Evolutionary conservation across 2,888 invertebrate genomes (phyloP).

Genomic region (Ferdinandea cuprea): DNA sequence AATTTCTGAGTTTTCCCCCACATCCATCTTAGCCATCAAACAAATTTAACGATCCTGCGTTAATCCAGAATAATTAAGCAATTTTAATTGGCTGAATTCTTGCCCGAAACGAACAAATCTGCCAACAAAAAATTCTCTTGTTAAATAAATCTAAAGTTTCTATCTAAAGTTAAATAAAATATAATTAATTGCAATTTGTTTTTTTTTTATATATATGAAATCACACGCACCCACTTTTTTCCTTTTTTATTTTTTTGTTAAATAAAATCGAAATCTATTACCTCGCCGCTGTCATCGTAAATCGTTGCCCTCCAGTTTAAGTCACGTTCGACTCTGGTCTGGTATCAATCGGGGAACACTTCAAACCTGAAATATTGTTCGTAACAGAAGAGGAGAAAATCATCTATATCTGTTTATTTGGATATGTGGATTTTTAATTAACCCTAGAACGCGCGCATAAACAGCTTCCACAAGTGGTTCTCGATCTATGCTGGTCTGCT

Average conservation of each 20-base stretch:
- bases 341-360: slow-evolving; percentile 44
- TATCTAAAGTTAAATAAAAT: neutral
- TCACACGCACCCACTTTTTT: slow-evolving; percentile 18
- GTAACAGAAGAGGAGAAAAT: neutral
- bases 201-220: slow-evolving; percentile 1
- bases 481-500: neutral
- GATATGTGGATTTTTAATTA: slow-evolving; percentile 63
- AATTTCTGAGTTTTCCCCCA: slow-evolving; percentile 10
- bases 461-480: slow-evolving; percentile 4
- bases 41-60: slow-evolving; percentile 38
- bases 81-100: slow-evolving; percentile 38
- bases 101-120: neutral
- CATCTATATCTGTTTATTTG: slow-evolving; percentile 36
- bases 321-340: slow-evolving; percentile 24
- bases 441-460: slow-evolving; percentile 30
- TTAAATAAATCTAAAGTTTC: neutral
- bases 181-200: slow-evolving; percentile 57
- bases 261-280: neutral
- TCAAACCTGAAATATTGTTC: slow-evolving; percentile 22
- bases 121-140: too few species aligned
- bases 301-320: slow-evolving; percentile 20
- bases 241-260: too few species aligned
- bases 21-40: neutral
- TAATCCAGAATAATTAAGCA: slow-evolving; percentile 16
- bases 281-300: slow-evolving; percentile 36